These are phyloP conservation scores for Bemisia tabaci DNA, from an alignment of 1,140 invertebrate species.

Conservation along the genomic window DNA sequence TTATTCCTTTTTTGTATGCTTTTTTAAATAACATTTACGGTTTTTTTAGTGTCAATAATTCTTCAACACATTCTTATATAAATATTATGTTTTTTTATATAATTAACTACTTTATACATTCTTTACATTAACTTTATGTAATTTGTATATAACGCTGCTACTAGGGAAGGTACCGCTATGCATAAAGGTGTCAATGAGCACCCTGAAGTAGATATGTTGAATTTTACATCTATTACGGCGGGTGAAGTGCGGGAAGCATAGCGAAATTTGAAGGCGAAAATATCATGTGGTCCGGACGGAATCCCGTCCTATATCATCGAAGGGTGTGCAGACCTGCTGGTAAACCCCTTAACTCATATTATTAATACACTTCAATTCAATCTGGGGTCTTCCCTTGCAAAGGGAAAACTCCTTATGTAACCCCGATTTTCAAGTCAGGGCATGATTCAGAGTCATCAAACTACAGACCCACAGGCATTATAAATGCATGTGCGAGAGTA, in stretches of 20 bases:
- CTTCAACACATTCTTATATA: too few relatives aligned
- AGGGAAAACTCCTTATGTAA: constrained; percentile 1
- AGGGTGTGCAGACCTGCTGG: not conserved
- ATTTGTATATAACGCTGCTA: not conserved
- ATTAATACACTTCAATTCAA: constrained; percentile 5
- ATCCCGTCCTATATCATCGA: constrained; percentile 3
- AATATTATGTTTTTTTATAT: too few relatives aligned
- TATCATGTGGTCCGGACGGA: not conserved
- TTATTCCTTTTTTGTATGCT: too few relatives aligned
- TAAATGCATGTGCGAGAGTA: constrained; percentile 1
- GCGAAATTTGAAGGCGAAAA: not conserved
- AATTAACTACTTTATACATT: too few relatives aligned
- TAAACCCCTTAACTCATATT: not conserved
- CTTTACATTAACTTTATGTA: too few relatives aligned
- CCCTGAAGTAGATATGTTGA: too few relatives aligned
- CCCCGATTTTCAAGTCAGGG: constrained; percentile 8
- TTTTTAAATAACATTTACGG: too few relatives aligned
- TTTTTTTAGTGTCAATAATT: too few relatives aligned
- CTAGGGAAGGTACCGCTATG: too few relatives aligned
- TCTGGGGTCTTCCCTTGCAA: constrained; percentile 7
- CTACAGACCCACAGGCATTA: constrained; percentile 6
- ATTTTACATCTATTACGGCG: not conserved
- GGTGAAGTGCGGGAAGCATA: not conserved
- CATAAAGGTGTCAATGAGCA: too few relatives aligned
- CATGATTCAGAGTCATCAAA: not conserved